phyloP scores from a whole-genome alignment of 2,888 invertebrate genomes.

The Cyclophora albipunctata region DNA sequence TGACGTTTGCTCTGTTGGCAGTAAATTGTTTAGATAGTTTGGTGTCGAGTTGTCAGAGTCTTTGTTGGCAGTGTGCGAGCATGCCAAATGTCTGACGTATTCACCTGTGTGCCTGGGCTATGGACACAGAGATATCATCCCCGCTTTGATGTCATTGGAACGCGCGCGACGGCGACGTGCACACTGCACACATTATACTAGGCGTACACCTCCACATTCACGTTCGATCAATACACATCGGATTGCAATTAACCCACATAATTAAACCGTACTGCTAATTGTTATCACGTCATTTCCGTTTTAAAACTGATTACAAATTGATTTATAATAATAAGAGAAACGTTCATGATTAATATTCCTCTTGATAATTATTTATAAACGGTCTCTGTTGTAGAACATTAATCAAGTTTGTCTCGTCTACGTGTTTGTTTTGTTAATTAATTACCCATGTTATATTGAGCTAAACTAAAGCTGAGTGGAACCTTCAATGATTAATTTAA shows the following conservation, averaged over 20 bases:
- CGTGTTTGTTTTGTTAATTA: constrained; percentile 25
- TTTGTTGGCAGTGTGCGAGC: constrained; percentile 43
- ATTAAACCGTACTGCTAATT: constrained; percentile 34
- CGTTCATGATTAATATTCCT: constrained; percentile 14
- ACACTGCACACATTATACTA: constrained; percentile 23
- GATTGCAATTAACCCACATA: constrained; percentile 43
- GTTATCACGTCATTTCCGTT: constrained; percentile 22
- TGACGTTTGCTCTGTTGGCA: constrained; percentile 37
- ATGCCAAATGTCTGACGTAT: constrained; percentile 44
- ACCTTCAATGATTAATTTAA: constrained; percentile 20
- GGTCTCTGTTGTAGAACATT: constrained; percentile 19
- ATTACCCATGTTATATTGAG: constrained; percentile 21
- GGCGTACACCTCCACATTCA: no score
- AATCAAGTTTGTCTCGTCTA: constrained; percentile 21
- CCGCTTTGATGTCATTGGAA: constrained; percentile 45
- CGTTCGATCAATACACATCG: constrained; percentile 19
- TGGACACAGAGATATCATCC: constrained; percentile 39
- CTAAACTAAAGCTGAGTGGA: constrained; percentile 15
- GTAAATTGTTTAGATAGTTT: constrained; percentile 34
- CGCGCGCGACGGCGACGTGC: constrained; percentile 24
- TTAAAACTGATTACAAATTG: constrained; percentile 15
- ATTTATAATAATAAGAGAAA: constrained; percentile 13
- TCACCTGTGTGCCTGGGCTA: constrained; percentile 46
- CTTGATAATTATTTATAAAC: constrained; percentile 15
- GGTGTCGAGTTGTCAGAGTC: constrained; percentile 35